phyloP scores from a whole-genome alignment of 2,113 vertebrate genomes.

The Phocoena sinus region DNA sequence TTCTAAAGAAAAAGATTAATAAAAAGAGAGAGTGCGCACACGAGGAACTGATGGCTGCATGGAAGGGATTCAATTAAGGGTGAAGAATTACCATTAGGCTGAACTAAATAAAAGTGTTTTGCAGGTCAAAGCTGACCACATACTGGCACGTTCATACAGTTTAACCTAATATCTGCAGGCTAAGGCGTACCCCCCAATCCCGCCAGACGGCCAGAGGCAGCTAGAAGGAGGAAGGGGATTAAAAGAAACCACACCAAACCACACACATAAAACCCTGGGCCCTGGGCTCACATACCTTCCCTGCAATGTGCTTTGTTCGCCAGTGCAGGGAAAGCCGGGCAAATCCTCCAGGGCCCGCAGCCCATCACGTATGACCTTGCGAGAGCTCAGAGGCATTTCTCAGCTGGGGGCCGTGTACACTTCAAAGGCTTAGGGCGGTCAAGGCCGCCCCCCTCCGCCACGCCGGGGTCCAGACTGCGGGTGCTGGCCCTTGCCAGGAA shows the following conservation, averaged over 20 bases:
- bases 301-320: rapidly evolving
- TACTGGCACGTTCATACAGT: neutral
- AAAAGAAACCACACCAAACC: neutral
- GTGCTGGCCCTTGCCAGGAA: neutral
- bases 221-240: too few relatives aligned
- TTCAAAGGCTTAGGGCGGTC: neutral
- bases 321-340: rapidly evolving
- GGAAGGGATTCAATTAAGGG: rapidly evolving
- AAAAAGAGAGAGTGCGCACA: rapidly evolving
- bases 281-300: rapidly evolving
- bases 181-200: too few relatives aligned
- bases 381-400: neutral
- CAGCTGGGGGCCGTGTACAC: rapidly evolving
- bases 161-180: rapidly evolving
- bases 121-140: neutral
- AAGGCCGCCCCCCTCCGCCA: neutral
- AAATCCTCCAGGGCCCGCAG: rapidly evolving
- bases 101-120: neutral
- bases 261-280: neutral
- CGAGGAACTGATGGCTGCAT: rapidly evolving
- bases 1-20: neutral
- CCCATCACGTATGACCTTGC: rapidly evolving
- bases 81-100: neutral
- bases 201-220: neutral
- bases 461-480: rapidly evolving